Base-by-base conservation (phyloP, 2,797 vertebrate genomes). In the Thalassophryne amazonica region DNA sequence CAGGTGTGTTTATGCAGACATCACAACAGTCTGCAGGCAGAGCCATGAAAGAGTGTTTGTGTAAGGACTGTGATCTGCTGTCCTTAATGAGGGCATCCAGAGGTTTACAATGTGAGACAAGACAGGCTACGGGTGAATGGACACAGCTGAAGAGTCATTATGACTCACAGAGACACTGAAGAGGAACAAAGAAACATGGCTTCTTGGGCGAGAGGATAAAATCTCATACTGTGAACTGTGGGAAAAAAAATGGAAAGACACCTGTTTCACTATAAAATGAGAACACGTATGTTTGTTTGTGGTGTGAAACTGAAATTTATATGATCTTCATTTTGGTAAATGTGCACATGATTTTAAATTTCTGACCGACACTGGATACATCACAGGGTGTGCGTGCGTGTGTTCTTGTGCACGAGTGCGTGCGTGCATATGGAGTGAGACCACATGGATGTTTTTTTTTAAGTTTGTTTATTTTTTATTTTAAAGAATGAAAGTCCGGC, bases 1-100 rank as follows among this genome's bases (percentile, higher is more conserved):
- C 74, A 82, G 83, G 78, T 85, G 76, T 64, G 76, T 81, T 83
- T 76, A 80, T 80, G 62, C 68, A 66, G 64, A 65, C 72, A 62
- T 71, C 62, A 49, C 27, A 58, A 54, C 34, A 45, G 51, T 63
- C 53, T 61, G 60, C 64, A 71, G 61, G 46, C 69, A 52, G 34
- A 55, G 34, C 48, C 55, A 60, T 78, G 69, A 77, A 39, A 76
- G 71, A 37, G 34, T 32, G 46, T 78, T 78, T 67, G 50, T 69
- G 56, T 37, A 32, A 57, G 41, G 54, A 34, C 38, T 47, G 58
- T 57, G 59, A 75, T 76, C 50, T 74, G 73, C 62, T 78, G 51
- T 56, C 41, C 3, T n/a, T 77, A 83, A 78, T 83, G 74, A 86
- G 60, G 69, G 34, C 43, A 81, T 64, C 56, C 49, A 49, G 55